Conservation (phyloP, 1,140 invertebrate species). For the Probaryconus sp. region DNA sequence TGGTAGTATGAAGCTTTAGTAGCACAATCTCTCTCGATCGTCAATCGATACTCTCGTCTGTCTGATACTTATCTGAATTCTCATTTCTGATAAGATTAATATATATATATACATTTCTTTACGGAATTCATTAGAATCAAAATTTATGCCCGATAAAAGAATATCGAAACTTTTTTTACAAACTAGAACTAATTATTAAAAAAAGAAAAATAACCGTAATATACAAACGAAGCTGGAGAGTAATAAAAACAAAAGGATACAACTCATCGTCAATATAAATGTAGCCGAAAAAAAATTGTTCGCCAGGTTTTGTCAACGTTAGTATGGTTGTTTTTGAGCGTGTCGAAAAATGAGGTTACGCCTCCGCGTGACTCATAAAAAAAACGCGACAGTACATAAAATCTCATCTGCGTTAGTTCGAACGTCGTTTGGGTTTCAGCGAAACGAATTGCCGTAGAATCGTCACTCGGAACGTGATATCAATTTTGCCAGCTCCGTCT, state of each 20-base stretch:
- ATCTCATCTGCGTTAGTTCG: slow-evolving; percentile 20
- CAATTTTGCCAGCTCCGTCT: too few relatives aligned
- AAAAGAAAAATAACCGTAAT: slow-evolving; percentile 5
- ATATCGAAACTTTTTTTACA: too few relatives aligned
- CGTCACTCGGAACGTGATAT: slow-evolving; percentile 27
- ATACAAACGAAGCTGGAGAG: too few relatives aligned
- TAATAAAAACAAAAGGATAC: too few relatives aligned
- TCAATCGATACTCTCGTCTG: neutral
- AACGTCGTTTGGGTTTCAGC: slow-evolving; percentile 31
- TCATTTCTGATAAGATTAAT: too few relatives aligned
- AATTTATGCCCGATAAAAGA: too few relatives aligned
- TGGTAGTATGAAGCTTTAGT: neutral
- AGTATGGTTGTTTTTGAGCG: slow-evolving; percentile 10
- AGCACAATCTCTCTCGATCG: neutral
- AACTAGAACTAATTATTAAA: too few relatives aligned
- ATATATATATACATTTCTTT: too few relatives aligned
- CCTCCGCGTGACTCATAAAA: slow-evolving; percentile 20
- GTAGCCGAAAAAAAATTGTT: too few relatives aligned
- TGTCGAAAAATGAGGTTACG: slow-evolving; percentile 19
- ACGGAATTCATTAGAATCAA: too few relatives aligned
- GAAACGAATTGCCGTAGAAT: slow-evolving; percentile 30
- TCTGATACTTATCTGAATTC: too few relatives aligned
- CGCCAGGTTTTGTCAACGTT: slow-evolving; percentile 10
- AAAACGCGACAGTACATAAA: slow-evolving; percentile 16
- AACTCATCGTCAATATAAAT: too few relatives aligned